Conservation (phyloP, 2,113 vertebrate species). For the Elgaria multicarinata region DNA sequence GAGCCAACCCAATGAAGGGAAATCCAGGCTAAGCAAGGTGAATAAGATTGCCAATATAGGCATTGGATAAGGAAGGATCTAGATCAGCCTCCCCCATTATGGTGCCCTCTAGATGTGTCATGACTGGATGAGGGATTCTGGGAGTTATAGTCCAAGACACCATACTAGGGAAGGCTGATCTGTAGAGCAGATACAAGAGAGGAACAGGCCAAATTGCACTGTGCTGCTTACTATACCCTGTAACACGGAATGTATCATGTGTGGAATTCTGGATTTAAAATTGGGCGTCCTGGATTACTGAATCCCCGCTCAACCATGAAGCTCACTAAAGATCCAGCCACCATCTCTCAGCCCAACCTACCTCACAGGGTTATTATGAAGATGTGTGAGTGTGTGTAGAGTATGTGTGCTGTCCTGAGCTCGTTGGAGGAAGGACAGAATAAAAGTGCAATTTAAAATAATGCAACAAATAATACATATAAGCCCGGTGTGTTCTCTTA, state of each 20-base stretch:
- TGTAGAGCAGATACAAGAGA: not conserved
- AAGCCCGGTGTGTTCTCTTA: conserved; percentile 33
- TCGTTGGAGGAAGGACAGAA: not conserved
- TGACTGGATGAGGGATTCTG: no score
- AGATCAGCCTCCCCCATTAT: no score
- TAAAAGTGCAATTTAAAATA: not conserved
- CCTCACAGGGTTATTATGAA: not conserved
- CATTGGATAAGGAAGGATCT: not conserved
- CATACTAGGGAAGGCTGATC: no score
- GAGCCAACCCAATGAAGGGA: not conserved
- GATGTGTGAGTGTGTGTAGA: not conserved
- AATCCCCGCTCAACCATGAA: not conserved
- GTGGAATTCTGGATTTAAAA: not conserved
- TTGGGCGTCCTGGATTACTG: not conserved
- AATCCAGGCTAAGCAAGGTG: not conserved
- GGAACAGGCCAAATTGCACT: not conserved
- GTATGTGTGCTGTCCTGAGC: not conserved
- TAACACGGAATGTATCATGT: not conserved
- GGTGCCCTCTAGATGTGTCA: no score
- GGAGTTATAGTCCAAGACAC: no score
- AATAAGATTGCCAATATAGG: not conserved
- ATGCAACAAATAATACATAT: not conserved
- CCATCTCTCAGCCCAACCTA: not conserved
- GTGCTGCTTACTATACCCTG: not conserved
- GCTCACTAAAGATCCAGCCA: not conserved